Evolutionary conservation across 2,797 vertebrate species (phyloP).

Genomic region (Crypturellus tataupa): DNA sequence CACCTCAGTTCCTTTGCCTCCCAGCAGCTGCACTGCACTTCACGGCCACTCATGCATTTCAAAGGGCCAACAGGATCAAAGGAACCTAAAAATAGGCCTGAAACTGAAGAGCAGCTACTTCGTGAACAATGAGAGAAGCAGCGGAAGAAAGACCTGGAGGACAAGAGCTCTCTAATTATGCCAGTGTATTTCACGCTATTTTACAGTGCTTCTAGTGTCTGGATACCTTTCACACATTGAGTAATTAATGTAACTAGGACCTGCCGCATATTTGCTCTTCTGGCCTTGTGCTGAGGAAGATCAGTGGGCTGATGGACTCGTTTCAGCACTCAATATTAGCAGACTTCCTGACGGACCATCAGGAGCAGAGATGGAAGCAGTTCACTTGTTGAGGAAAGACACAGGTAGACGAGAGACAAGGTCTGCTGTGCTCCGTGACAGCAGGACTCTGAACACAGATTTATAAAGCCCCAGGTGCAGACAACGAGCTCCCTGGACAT

Average conservation of each 20-base stretch:
- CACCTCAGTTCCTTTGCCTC: slow-evolving; percentile 43
- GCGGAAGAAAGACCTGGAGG: not conserved
- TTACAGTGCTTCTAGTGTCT: not conserved
- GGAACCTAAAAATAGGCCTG: slow-evolving; percentile 60
- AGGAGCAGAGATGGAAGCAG: not conserved
- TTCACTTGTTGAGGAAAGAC: not conserved
- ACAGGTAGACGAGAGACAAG: not conserved
- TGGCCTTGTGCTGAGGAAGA: not conserved
- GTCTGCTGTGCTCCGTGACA: not conserved
- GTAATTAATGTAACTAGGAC: not conserved
- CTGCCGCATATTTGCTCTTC: not conserved
- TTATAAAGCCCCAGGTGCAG: not conserved
- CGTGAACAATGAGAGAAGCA: slow-evolving; percentile 27
- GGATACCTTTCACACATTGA: not conserved
- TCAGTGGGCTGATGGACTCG: not conserved
- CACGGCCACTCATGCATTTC: slow-evolving; percentile 40
- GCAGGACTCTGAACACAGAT: not conserved
- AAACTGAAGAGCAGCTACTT: slow-evolving; percentile 55
- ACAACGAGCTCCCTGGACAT: not conserved
- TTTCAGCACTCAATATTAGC: fast-evolving
- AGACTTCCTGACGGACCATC: not conserved
- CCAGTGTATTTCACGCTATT: not conserved
- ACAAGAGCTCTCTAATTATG: not conserved
- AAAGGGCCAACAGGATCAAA: slow-evolving; percentile 54
- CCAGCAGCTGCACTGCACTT: not conserved